Conservation (phyloP, 2,113 vertebrate species). For the Rhabdornis inornatus region DNA sequence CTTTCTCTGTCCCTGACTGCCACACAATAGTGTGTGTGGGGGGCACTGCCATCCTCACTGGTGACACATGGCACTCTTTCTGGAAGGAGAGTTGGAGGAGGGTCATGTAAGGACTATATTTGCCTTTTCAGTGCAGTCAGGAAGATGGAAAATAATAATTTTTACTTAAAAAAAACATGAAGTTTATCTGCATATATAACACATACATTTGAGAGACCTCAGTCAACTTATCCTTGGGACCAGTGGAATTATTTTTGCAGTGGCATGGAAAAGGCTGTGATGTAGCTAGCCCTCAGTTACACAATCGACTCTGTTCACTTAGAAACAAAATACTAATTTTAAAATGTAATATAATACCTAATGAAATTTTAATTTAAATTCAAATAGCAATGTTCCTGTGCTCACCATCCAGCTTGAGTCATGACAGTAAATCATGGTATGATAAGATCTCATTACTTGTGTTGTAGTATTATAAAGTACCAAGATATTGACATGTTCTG, state of each 20-base stretch:
- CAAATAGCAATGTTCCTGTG: background rate
- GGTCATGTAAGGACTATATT: background rate
- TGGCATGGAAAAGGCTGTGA: background rate
- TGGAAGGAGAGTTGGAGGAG: background rate
- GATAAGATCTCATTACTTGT: background rate
- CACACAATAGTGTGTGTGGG: rapidly evolving
- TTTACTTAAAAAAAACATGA: background rate
- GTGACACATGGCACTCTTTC: background rate
- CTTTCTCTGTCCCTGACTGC: background rate
- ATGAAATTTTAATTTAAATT: background rate
- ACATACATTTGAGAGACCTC: background rate
- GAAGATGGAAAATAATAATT: background rate
- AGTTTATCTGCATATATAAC: background rate
- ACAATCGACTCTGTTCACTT: background rate
- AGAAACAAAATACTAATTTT: background rate
- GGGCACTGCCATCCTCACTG: background rate
- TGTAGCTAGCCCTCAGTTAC: background rate
- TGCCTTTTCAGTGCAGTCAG: background rate
- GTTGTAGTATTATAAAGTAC: background rate
- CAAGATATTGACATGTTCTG: background rate
- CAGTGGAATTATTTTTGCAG: background rate
- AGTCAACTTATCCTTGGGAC: background rate
- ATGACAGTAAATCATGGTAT: background rate
- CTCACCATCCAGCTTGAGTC: background rate
- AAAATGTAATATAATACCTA: background rate